Base-by-base conservation (phyloP, 2,113 vertebrate species). In the Calypte anna region DNA sequence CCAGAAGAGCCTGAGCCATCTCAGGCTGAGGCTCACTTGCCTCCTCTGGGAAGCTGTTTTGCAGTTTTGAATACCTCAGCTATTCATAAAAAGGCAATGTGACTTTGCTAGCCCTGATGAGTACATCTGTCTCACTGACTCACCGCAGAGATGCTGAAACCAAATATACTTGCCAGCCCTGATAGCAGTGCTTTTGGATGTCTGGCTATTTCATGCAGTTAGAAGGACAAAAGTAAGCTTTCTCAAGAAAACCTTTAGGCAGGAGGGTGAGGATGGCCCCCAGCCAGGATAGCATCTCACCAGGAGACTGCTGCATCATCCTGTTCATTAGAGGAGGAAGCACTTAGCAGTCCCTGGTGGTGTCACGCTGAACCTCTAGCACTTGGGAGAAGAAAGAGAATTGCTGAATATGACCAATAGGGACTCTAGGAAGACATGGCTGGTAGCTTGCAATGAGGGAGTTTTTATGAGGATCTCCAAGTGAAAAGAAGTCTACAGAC, bases 11-110 rank as follows among this genome's bases (percentile, higher is more conserved):
- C 62, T 84, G 46, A 79, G 38, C n/a, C 3, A 2, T 40, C 76
- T 82, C 46, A 73, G 74, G 23, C 70, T 95, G 83, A 46, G 54
- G 31, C 20, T 6, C 23, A 7, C 69, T 94, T 1, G 0, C 57
- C 83, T 91, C 84, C 94, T 91, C 53, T 89, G 96, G 92, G 93
- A 96, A 74, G 86, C 10, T 87, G 55, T 82, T 93, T 27, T 91
- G 59, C 59, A 63, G 80, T 82, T 96, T 90, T 43, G 7, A 86
- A 70, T 90, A 86, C 62, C 50, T 95, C 86, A 86, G 83, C 77
- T 94, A 76, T 90, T 79, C 72, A 87, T 81, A 54, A 93, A 89
- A 88, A 90, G 86, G 76, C 78, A 83, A 5, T 59, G 40, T 5
- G 36, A 82, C 85, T 95, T 90, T 33, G 36, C 68, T 79, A 84